These are phyloP conservation scores for Drosophila hamatofila DNA, from an alignment of 2,888 invertebrate species.

Conservation along the genomic window DNA sequence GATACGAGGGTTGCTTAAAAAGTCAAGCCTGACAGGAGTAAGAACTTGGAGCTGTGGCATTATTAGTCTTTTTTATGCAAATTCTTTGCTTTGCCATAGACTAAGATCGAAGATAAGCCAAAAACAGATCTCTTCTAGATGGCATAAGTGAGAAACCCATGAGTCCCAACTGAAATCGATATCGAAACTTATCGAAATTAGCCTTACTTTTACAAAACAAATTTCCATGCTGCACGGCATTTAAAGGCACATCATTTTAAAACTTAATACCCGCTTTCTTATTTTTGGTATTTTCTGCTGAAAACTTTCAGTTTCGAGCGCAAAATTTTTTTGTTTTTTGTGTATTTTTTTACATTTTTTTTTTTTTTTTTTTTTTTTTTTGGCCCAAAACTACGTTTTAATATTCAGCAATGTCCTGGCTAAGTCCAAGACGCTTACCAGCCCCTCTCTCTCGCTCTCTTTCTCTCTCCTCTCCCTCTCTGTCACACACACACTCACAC, in stretches of 20 bases:
- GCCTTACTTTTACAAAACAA: not conserved
- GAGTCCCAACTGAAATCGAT: too few relatives aligned
- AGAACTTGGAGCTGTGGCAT: too few relatives aligned
- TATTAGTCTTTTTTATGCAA: too few relatives aligned
- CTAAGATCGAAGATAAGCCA: too few relatives aligned
- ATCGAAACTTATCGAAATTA: not conserved
- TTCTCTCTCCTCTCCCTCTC: not conserved
- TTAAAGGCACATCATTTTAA: not conserved
- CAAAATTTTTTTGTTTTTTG: slow-evolving; percentile 42
- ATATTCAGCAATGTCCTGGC: slow-evolving; percentile 52
- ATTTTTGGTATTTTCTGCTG: slow-evolving; percentile 15
- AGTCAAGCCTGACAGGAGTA: not conserved
- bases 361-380: not conserved
- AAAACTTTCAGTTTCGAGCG: slow-evolving; percentile 67
- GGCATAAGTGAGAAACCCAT: too few relatives aligned
- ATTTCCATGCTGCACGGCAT: not conserved
- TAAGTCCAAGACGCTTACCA: slow-evolving; percentile 21
- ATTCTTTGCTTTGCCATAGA: too few relatives aligned
- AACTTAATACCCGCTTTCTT: slow-evolving; percentile 1
- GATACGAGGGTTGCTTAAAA: not conserved
- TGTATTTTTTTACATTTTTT: slow-evolving; percentile 4
- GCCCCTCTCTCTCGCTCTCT: not conserved
- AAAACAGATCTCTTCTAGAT: too few relatives aligned
- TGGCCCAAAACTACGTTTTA: slow-evolving; percentile 65
- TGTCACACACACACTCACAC: too few relatives aligned